phyloP scores from a whole-genome alignment of 2,888 invertebrate genomes.

The Agrilus biguttatus region DNA sequence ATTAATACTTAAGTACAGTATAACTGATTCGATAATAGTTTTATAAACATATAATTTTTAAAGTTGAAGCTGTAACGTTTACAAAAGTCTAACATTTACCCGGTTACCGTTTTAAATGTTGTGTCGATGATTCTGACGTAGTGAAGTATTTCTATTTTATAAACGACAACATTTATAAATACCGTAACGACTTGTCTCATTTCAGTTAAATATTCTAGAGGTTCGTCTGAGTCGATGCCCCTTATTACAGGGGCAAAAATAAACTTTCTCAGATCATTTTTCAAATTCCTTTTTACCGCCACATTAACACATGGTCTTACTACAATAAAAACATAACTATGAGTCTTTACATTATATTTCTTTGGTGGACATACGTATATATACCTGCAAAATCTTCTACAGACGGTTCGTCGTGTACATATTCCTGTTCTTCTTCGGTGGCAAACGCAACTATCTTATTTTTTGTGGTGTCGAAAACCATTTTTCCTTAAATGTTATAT shows the following conservation, averaged over 20 bases:
- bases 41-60: too few species aligned
- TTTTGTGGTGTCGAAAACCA: too few species aligned
- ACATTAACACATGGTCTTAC: slow-evolving; percentile 36
- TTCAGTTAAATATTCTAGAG: slow-evolving; percentile 57
- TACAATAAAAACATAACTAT: slow-evolving; percentile 16
- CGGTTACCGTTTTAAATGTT: slow-evolving; percentile 35
- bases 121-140: slow-evolving; percentile 37
- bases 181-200: slow-evolving; percentile 56
- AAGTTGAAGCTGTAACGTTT: too few species aligned
- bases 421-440: not conserved
- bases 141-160: slow-evolving; percentile 26
- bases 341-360: too few species aligned
- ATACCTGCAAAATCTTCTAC: not conserved
- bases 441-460: too few species aligned
- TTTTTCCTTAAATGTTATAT: too few species aligned
- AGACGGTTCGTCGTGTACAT: not conserved
- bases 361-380: not conserved
- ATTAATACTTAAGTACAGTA: not conserved
- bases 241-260: slow-evolving; percentile 44
- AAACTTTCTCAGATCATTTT: slow-evolving; percentile 37
- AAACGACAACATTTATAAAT: slow-evolving; percentile 45
- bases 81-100: slow-evolving; percentile 18
- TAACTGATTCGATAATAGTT: too few species aligned
- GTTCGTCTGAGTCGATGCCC: slow-evolving; percentile 49
- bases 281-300: slow-evolving; percentile 29